Base-by-base conservation (phyloP, 2,797 vertebrate species). In the Pseudochirops corinnae region DNA sequence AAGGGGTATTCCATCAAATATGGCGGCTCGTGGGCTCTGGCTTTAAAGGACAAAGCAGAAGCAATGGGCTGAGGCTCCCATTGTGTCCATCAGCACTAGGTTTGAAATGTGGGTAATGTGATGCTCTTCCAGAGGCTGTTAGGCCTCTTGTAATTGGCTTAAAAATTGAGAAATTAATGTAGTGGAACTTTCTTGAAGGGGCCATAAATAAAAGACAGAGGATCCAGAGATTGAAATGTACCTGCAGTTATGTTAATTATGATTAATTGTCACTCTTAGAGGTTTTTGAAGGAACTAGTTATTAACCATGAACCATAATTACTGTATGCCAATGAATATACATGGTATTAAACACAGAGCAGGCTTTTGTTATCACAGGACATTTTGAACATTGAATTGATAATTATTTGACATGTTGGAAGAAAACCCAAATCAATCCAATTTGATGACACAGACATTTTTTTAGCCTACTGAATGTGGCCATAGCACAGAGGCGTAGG, bases 141-240 rank as follows among this genome's bases (percentile, higher is more conserved):
- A 90, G 94, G 29, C 58, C 96, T 96, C 95, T 91, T 98, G 97
- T 97, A 98, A 98, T 98, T 98, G 98, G 97, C 97, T 98, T 98
- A 97, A 98, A 98, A 94, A 74, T 95, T 97, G 98, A 98, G 97
- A 97, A 98, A 96, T 98, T 98, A 98, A 98, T 98, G 98, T 97
- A 14, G 92, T 98, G 98, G 98, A 98, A 98, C 97, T 93, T 60
- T 93, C 98, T 96, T 97, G 98, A 98, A 98, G 97, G 97, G 94
- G 74, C 91, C 82, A 94, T 98, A 98, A 98, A 98, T 98, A 98
- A 98, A 97, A 95, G 98, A 60, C 96, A 62, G 97, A 95, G 94
- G 94, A 96, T 96, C 90, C 97, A 93, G 97, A 96, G 96, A 98
- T 95, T 97, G 96, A 98, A 97, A 97, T 9, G 0, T 97, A 97